Evolutionary conservation across 2,113 vertebrate genomes (phyloP), one percentile per base, ranked within the genome.

Genomic region (Eulemur rufifrons): DNA sequence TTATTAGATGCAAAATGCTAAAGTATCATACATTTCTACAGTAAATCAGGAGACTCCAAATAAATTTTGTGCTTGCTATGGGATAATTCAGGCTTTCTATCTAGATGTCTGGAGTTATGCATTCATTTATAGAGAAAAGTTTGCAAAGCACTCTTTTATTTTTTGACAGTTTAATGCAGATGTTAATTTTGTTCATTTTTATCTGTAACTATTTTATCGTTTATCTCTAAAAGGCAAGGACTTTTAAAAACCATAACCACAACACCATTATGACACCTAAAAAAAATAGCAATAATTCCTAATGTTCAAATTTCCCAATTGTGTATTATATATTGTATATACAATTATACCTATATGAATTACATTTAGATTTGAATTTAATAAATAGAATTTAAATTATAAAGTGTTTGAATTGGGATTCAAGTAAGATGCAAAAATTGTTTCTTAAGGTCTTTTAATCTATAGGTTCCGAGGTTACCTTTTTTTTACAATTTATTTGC

Each of bases 281-380:
- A 77, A 92, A 39, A 42, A 71, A 78, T 23, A 77, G 76, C 34
- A 71, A 20, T 71, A 13, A 93, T 66, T 85, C 21, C 69, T 27
- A 64, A 52, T 54, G 32, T 50, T 92, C 39, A 71, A 23, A 66
- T 66, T 84, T 85, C 20, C 54, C 47, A 68, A 21, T 0, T 74
- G 12, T 73, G 10, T 73, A 68, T 78, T 13, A 56, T 11, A 77
- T 5, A 25, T 12, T 18, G 5, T 54, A 73, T n/a, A 86, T 83
- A 13, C 27, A 91, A 71, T 88, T 42, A 69, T 0, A 27, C 14
- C 11, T 45, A 42, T 25, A 78, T 45, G 5, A 94, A 61, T 68
- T 64, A 88, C 27, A 59, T 52, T 93, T 64, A 69, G 71, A 54
- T 89, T 71, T 73, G 54, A 94, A 88, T 94, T 91, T 66, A 95